Conservation (phyloP, 1,140 invertebrate species). For the Mylabris phalerata region DNA sequence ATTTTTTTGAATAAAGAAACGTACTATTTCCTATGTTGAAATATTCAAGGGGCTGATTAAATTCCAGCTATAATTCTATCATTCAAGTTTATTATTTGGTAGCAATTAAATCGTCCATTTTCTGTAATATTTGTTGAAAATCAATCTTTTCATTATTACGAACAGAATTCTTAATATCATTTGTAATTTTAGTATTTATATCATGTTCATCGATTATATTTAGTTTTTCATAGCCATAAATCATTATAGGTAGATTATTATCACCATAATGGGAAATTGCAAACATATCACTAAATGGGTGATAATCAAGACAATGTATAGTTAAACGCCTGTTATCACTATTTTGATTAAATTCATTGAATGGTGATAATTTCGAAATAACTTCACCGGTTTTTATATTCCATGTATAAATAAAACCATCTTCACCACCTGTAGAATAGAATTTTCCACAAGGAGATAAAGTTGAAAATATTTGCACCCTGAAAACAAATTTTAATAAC, state of each 20-base stretch:
- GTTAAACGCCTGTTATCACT: not conserved
- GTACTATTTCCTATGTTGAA: too few species aligned
- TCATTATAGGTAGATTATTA: conserved; percentile 18
- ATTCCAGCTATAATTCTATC: too few species aligned
- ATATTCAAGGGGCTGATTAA: too few species aligned
- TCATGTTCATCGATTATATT: not conserved
- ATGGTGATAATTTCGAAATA: conserved; percentile 16
- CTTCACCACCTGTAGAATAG: conserved; percentile 22
- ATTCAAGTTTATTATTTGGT: not conserved
- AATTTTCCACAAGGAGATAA: conserved; percentile 24
- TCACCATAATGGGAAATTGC: conserved; percentile 23
- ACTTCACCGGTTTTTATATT: conserved; percentile 22
- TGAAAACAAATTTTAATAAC: conserved; percentile 15
- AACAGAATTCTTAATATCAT: not conserved
- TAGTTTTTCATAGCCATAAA: conserved; percentile 9
- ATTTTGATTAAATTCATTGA: not conserved
- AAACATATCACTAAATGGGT: conserved; percentile 24
- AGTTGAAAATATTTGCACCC: conserved; percentile 24
- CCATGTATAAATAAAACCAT: conserved; percentile 26
- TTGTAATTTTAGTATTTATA: not conserved
- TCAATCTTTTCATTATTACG: not conserved
- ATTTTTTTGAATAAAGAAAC: too few species aligned
- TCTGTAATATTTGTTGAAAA: not conserved
- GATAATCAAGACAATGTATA: conserved; percentile 26
- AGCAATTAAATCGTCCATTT: not conserved